Base-by-base conservation (phyloP, 2,888 invertebrate species). In the Cryptocheilus praepositus region DNA sequence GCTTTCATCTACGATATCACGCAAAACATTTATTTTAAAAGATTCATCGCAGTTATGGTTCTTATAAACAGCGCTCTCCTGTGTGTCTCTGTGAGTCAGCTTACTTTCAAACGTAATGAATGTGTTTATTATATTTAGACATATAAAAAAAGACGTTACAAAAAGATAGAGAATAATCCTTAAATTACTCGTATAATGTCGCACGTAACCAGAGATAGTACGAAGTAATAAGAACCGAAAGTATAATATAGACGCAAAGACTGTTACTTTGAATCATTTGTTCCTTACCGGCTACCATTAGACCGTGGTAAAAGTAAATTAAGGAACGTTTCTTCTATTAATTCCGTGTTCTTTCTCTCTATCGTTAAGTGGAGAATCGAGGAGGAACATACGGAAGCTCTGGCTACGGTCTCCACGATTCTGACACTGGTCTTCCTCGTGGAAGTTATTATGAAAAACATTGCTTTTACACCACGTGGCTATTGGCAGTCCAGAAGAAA, bases 401-500 rank as follows among this genome's bases (percentile, higher is more conserved):
- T 98, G 73, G 98, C 98, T 15, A 93, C 95, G 15, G 93, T 96
- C 19, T 97, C 98, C 55, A 97, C 96, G 59, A 91, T 95, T 55
- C 92, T 99, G 73, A 99, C 98, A 44, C 90, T 98, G 71, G 93
- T 98, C 67, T 99, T 99, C 90, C 94, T 98, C 18, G 93, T 96
- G 67, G 99, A 99, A 91, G 98, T 99, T 45, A 92, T 98, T 15
- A 95, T 99, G 93, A 99, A 99, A 91, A 96, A 97, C 86, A 96
- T 99, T 73, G 99, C 99, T 0, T 98, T 99, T 89, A 98, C 98
- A 2, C 96, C 98, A 43, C 93, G 96, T 81, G 99, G 99, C 60
- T 99, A 99, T 90, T 97, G 99, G 95, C 99, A 99, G 89, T 98
- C 98, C 70, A 92, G 98, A 81, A 92, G 99, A 80, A 99, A 99